These are phyloP conservation scores for Hermetia illucens DNA, from an alignment of 1,140 invertebrate species.

Conservation along the genomic window DNA sequence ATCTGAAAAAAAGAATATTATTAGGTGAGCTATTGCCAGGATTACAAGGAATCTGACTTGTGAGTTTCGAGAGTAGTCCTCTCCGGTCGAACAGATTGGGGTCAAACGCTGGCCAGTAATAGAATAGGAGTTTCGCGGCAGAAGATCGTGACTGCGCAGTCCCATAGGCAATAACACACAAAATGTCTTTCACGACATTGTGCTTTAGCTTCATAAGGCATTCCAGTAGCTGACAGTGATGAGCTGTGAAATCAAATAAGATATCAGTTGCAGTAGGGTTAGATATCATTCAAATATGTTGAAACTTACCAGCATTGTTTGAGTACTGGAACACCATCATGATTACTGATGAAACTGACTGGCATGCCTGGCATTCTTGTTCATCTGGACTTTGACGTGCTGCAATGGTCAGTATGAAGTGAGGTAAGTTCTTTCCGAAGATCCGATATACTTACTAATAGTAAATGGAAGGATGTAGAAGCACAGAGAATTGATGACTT, in stretches of 20 bases:
- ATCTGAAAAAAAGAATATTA: constrained; percentile 31
- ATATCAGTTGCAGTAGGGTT: neutral
- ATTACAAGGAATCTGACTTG: constrained; percentile 41
- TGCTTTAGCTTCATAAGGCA: constrained; percentile 86
- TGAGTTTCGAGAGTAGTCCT: constrained; percentile 76
- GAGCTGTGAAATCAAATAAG: constrained; percentile 40
- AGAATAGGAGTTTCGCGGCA: constrained; percentile 92
- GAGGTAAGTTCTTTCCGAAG: too few relatives aligned
- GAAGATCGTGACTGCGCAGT: constrained; percentile 79
- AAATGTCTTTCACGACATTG: constrained; percentile 79
- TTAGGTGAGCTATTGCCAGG: neutral
- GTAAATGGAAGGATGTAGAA: constrained; percentile 95
- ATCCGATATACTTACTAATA: constrained; percentile 54
- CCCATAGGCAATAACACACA: constrained; percentile 94
- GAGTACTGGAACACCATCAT: constrained; percentile 98
- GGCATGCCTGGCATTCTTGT: constrained; percentile 71
- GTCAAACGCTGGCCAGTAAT: constrained; percentile 99
- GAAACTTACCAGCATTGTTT: constrained; percentile 59
- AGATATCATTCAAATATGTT: constrained; percentile 2
- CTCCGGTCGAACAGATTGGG: constrained; percentile 83
- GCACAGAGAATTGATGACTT: constrained; percentile 88
- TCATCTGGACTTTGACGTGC: constrained; percentile 50
- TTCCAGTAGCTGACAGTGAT: constrained; percentile 89
- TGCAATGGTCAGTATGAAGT: constrained; percentile 29
- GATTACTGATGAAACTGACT: constrained; percentile 86